phyloP scores from a whole-genome alignment of 1,140 invertebrate genomes.

The Chionoecetes opilio region DNA sequence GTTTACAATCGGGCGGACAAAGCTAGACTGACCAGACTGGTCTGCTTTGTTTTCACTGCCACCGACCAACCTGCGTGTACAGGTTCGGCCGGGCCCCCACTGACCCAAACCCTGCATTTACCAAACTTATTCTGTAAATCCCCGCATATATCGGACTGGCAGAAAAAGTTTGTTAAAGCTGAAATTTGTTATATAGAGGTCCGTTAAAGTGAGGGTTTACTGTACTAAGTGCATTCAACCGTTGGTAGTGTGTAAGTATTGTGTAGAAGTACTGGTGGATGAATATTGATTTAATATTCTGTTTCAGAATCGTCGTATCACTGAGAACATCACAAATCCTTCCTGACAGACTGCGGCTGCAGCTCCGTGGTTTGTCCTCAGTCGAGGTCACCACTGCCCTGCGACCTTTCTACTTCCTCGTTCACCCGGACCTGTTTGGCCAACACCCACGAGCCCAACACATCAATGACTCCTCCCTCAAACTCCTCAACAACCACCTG shows the following conservation, averaged over 20 bases:
- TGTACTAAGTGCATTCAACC: neutral
- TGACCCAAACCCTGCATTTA: no score
- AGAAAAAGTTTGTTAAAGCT: no score
- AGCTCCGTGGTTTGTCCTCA: conserved; percentile 85
- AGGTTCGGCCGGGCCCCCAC: no score
- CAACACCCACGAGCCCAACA: conserved; percentile 90
- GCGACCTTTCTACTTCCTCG: conserved; percentile 96
- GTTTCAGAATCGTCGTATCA: neutral
- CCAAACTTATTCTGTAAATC: no score
- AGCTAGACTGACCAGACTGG: no score
- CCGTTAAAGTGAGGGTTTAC: neutral
- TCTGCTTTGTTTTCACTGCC: no score
- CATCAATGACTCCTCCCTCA: conserved; percentile 95
- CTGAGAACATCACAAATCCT: neutral
- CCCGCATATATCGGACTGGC: no score
- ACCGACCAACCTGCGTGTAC: no score
- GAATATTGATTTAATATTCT: neutral
- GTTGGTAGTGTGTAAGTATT: neutral
- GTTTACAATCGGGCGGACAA: no score
- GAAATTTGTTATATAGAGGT: no score
- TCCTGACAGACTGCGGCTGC: neutral
- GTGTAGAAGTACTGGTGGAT: neutral
- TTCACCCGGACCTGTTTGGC: conserved; percentile 97
- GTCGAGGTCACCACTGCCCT: conserved; percentile 94
- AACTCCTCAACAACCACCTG: conserved; percentile 93